Evolutionary conservation across 2,797 vertebrate species (phyloP).

Genomic region (Xenops minutus): DNA sequence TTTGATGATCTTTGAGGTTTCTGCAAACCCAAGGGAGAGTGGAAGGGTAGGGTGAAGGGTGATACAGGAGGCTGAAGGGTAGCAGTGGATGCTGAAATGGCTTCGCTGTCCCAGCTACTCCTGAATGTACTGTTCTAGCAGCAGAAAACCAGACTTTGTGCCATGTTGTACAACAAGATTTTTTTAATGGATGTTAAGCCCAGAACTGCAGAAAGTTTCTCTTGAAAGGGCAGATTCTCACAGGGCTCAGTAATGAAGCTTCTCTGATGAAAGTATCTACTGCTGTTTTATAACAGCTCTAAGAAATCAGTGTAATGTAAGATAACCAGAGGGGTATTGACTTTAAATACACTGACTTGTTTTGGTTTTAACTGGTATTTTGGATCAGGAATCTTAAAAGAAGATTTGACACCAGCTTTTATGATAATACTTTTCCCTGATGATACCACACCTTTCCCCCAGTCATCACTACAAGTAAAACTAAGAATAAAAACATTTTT

Average conservation of each 20-base stretch:
- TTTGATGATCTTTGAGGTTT: not conserved
- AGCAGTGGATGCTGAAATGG: not conserved
- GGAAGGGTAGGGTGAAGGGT: not conserved
- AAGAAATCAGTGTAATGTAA: not conserved
- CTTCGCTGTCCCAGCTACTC: not conserved
- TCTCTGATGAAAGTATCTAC: not conserved
- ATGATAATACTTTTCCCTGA: not conserved
- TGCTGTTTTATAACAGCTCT: not conserved
- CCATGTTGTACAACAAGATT: not conserved
- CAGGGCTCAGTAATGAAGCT: not conserved
- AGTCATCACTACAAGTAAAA: not conserved
- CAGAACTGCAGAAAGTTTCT: not conserved
- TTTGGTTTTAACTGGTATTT: constrained; percentile 1
- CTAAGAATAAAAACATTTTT: constrained; percentile 7
- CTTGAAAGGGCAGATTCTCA: not conserved
- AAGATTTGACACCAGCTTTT: not conserved
- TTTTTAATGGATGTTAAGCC: not conserved
- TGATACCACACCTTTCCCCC: not conserved
- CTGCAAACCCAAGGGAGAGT: not conserved
- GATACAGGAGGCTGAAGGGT: not conserved
- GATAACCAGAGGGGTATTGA: not conserved
- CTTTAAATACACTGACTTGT: not conserved
- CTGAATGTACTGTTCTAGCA: not conserved
- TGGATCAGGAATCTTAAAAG: not conserved
- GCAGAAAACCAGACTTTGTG: not conserved